Evolutionary conservation across 2,888 invertebrate species (phyloP), one percentile per base, ranked within the genome.

Genomic region (Oscheius onirici): DNA sequence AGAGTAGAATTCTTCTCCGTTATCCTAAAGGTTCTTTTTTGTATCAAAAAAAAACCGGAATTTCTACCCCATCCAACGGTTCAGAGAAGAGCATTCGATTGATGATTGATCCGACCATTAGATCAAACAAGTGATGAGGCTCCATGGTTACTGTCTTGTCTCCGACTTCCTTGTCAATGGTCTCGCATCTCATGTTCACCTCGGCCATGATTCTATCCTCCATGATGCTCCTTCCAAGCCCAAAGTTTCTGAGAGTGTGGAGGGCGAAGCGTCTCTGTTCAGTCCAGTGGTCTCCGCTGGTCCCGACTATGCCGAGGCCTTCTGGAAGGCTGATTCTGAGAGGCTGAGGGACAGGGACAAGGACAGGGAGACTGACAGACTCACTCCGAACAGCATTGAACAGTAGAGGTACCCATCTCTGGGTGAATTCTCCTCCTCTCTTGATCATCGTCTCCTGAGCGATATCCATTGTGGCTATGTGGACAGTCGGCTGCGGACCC

Each of bases 141-240:
- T 54, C 44, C 28, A 76, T 63, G n/a, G 10, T 24, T 6, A 26
- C 40, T 8, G 40, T 28, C 34, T 5, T 13, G 24, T 13, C 10
- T 22, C 43, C 22, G 3, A 57, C 13, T 22, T 34, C 34, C 13
- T 69, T 57, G 44, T 69, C 60, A 13, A 69, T 22, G 6, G n/a
- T 51, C 10, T 40, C 57, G 17, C 5, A 73, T 72, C 72, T 65
- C 11, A 57, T 60, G 15, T 72, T 15, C 44, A 71, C 71, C 66
- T 78, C 79, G 0, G 73, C 74, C 71, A 79, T 77, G 22, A 79
- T 79, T 41, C 70, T 65, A 13, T 70, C 71, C 68, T 79, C 79
- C 72, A 79, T 79, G 10, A 79, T 66, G 71, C 72, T 77, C 49
- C 74, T 68, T 43, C 79, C 77, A n/a, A 79, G 26, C 1, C 79